Conservation (phyloP, 30 jellyfish, hydroid and myxozoan species). For the Mastigias papua region DNA sequence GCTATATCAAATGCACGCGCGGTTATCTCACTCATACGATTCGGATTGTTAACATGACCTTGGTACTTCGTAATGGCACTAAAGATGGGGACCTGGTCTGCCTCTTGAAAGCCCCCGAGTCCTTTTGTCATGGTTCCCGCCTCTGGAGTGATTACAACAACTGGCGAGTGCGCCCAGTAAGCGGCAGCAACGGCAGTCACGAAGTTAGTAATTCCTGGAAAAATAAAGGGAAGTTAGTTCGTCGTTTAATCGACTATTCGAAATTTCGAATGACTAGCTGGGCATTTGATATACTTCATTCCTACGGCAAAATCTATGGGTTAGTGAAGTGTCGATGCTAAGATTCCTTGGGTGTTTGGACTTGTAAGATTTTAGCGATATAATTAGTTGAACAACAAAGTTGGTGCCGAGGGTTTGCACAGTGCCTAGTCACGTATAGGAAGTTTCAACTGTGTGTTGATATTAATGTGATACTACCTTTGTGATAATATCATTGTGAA, state of each 20-base stretch:
- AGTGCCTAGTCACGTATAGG: no score
- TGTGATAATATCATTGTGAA: no score
- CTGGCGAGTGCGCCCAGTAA: constrained; percentile 95
- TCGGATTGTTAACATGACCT: constrained; percentile 91
- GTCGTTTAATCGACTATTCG: not conserved
- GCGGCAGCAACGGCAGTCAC: constrained; percentile 94
- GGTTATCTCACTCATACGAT: constrained; percentile 87
- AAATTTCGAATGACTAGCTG: no score
- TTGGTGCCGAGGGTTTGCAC: no score
- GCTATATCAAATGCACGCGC: constrained; percentile 89
- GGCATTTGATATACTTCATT: no score
- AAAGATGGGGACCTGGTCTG: constrained; percentile 85
- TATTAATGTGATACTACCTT: no score
- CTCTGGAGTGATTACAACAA: constrained; percentile 91
- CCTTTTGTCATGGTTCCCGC: constrained; percentile 93
- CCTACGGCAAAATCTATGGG: no score
- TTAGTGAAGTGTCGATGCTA: no score
- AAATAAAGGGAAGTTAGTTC: not conserved
- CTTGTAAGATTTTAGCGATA: no score
- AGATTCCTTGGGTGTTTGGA: no score
- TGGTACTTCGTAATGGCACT: constrained; percentile 79
- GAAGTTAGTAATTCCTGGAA: constrained; percentile 86
- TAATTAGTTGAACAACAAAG: no score
- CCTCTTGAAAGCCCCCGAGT: constrained; percentile 93
- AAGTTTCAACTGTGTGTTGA: no score